Evolutionary conservation across 2,888 invertebrate species (phyloP), one percentile per base, ranked within the genome.

Genomic region (Nipponacmea schrenckii): DNA sequence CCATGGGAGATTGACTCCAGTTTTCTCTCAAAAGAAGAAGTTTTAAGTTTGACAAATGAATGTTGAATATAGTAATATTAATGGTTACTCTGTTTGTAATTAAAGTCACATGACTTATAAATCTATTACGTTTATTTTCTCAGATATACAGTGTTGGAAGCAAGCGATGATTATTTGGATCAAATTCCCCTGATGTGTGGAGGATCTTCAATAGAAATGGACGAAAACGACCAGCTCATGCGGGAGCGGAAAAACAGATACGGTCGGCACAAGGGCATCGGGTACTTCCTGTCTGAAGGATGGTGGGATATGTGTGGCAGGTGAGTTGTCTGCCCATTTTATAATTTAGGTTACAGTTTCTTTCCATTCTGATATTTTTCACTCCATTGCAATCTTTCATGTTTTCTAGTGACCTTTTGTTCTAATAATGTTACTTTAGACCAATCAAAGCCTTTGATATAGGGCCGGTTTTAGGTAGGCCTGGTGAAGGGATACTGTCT

Each of bases 181-280:
- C 86, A 88, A 65, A 84, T 88, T 68, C 89, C 89, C 44, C 82
- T 89, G 72, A 87, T 89, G 80, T 77, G 73, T 72, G 83, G 82
- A 70, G 84, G 85, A 74, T 87, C 88, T 73, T 82, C 39, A 27
- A 66, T 66, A 39, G 89, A 89, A 72, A 89, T 90, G 83, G 90
- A 89, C 73, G 90, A 90, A 80, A 88, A 84, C 75, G 90, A 90
- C 78, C 89, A 88, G 77, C 83, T 90, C 67, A 87, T 90, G 74
- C 85, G 85, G 65, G 86, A 87, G 27, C 79, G 84, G 68, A 79
- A 85, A 50, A 81, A 82, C 71, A 79, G 86, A 72, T 81, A 82
- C 64, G 77, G 77, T 24, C 77, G 81, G 26, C 79, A 81, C 68
- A 79, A 80, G 17, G 80, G 80, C 39, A 46, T 85, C 15, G 76